Evolutionary conservation across 92 coral and sea anemone species (phyloP), one percentile per base, ranked within the genome.

Genomic region (Paragorgia papillata): DNA sequence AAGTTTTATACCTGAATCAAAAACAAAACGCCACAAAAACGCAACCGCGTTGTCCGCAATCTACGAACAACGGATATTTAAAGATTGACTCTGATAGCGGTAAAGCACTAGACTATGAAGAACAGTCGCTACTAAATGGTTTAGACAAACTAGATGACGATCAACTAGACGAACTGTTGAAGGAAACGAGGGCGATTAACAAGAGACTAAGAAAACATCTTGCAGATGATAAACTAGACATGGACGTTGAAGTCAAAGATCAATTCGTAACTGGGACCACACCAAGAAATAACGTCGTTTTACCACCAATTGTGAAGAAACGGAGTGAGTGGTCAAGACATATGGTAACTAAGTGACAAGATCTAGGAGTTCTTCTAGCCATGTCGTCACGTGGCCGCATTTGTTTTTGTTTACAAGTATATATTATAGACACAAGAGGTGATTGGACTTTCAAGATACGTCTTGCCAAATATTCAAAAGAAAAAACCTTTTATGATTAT

Each of bases 131-230:
- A 19, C 25, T 68, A 30, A 87, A 81, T 26, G 83, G 85, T 53
- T 62, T 93, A 27, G 96, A 90, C 61, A 73, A 29, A 30, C 59
- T 93, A 27, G 73, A 92, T 7, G 97, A 90, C 46, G 88, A 88
- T 32, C 88, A 93, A 64, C 53, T 93, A 2, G 97, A 93, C 57
- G 90, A 84, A 59, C 81, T 93, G 12, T 75, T 90, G 26, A 80
- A 79, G 24, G 78, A 86, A 57, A 91, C 97, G 24, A 79, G 59
- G 39, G 91, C 84, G 49, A 77, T 93, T 10, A 90, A 91, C 77
- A 83, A 82, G 75, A 80, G 87, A 29, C 75, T 93, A 25, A 88
- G 77, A 54, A 34, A 75, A 20, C 74, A 62, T 41, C 63, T 85
- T 62, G 53, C 22, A 61, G 64, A 68, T 27, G 58, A 46, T 22